Conservation (phyloP, 2,113 vertebrate genomes). For the human region DNA sequence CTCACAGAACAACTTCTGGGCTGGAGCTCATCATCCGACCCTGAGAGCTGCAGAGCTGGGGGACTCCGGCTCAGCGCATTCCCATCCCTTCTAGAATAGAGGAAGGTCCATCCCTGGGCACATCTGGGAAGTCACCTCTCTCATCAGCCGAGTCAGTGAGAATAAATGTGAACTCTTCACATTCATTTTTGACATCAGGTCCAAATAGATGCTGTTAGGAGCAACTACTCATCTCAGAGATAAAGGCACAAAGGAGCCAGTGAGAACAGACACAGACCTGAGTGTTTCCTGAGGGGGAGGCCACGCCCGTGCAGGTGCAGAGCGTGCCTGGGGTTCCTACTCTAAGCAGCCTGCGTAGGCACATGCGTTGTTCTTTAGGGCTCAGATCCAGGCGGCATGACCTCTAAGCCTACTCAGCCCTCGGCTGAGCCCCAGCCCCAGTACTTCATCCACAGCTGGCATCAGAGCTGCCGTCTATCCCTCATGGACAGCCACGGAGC, state of each 20-base stretch:
- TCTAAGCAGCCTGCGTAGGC: neutral
- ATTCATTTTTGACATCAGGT: neutral
- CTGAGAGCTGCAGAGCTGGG: neutral
- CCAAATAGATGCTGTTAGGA: neutral
- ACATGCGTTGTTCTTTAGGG: neutral
- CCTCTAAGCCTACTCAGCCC: neutral
- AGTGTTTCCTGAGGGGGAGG: neutral
- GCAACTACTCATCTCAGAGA: neutral
- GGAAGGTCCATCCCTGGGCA: neutral
- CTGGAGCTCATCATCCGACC: accelerated
- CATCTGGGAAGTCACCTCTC: neutral
- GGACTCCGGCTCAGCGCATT: accelerated
- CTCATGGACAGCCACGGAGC: too few species aligned
- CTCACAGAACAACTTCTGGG: neutral
- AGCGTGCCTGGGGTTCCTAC: neutral
- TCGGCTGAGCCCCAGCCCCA: neutral
- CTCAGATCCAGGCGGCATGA: neutral
- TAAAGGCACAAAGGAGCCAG: neutral
- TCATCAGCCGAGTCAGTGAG: neutral
- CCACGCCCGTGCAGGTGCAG: too few species aligned
- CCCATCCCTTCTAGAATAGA: neutral
- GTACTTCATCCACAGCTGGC: neutral
- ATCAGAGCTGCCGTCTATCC: too few species aligned
- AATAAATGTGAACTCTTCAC: neutral
- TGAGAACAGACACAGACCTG: neutral